Conservation (phyloP, 1,140 invertebrate genomes). For the Myzus persicae region DNA sequence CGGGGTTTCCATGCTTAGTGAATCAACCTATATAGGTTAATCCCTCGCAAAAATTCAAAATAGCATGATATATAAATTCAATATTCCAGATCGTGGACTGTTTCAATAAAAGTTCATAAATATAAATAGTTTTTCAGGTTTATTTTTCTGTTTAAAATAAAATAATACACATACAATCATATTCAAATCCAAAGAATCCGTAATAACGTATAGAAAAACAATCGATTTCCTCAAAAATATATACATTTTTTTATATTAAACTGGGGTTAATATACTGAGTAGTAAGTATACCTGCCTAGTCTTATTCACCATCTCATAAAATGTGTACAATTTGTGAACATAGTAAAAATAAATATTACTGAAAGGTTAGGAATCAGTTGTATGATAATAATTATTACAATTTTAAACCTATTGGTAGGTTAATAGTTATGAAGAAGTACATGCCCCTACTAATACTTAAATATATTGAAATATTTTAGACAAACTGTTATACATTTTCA, state of each 20-base stretch:
- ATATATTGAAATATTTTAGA: no score
- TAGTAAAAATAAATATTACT: not conserved
- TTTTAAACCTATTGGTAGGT: no score
- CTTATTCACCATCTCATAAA: not conserved
- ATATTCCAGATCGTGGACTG: not conserved
- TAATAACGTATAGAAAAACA: not conserved
- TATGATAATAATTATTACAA: not conserved
- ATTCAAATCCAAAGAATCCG: not conserved
- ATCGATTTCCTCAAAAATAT: not conserved
- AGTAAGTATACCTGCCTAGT: not conserved
- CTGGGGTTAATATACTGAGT: not conserved
- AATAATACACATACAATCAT: not conserved
- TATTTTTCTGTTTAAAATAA: not conserved
- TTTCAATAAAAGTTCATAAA: not conserved
- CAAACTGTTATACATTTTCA: no score
- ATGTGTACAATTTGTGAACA: not conserved
- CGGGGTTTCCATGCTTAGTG: not conserved
- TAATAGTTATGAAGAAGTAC: no score
- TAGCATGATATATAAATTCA: not conserved
- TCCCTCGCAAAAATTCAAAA: not conserved
- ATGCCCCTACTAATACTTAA: no score
- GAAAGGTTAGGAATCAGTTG: not conserved
- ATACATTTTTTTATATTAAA: not conserved
- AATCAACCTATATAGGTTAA: not conserved
- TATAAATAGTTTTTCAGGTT: not conserved